Conservation (phyloP, 2,113 vertebrate genomes). For the Hassar affinis region DNA sequence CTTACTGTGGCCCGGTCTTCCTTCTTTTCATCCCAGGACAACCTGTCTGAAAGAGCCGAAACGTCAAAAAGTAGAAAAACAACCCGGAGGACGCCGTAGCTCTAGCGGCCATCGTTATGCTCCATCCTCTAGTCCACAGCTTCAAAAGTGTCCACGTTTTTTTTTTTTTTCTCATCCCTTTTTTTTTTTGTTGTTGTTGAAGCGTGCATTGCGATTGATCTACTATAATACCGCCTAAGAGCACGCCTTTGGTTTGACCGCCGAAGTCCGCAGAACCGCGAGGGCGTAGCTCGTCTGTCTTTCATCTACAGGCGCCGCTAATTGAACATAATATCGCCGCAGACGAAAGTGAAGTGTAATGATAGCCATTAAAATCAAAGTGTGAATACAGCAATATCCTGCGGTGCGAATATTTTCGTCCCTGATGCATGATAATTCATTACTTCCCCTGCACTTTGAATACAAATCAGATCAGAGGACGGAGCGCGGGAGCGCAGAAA, state of each 20-base stretch:
- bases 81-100: conserved; percentile 36
- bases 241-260: conserved; percentile 49
- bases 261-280: conserved; percentile 47
- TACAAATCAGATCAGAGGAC: conserved; percentile 33
- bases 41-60: conserved; percentile 41
- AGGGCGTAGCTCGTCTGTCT: conserved; percentile 37
- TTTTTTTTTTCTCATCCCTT: conserved; percentile 8
- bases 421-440: conserved; percentile 49
- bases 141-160: conserved; percentile 59
- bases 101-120: conserved; percentile 53
- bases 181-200: conserved; percentile 22
- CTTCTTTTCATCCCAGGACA: conserved; percentile 43
- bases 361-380: conserved; percentile 55
- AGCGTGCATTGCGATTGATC: conserved; percentile 48
- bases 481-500: background rate
- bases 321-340: conserved; percentile 48
- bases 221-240: conserved; percentile 48
- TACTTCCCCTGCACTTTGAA: conserved; percentile 31
- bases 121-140: conserved; percentile 44
- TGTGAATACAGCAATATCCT: conserved; percentile 47
- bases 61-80: conserved; percentile 49
- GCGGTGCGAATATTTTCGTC: conserved; percentile 48
- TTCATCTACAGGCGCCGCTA: conserved; percentile 51
- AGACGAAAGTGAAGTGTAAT: conserved; percentile 49
- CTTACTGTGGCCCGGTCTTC: conserved; percentile 45